Evolutionary conservation across 2,113 vertebrate species (phyloP).

Genomic region (Theristicus caerulescens): DNA sequence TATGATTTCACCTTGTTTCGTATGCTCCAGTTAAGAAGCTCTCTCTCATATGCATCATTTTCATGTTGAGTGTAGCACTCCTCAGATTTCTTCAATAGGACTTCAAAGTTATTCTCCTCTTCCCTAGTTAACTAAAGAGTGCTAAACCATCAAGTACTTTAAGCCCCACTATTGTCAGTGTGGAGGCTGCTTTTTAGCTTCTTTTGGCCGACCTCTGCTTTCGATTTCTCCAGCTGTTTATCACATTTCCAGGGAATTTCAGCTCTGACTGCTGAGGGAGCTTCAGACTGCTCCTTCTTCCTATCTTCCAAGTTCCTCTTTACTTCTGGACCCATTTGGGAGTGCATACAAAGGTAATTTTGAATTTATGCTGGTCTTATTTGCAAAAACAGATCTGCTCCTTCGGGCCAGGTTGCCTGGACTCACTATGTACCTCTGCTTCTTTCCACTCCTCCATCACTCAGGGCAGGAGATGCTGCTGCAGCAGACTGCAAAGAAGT

Average conservation of each 20-base stretch:
- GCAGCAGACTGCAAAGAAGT: background rate
- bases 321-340: background rate
- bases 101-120: background rate
- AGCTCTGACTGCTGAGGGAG: background rate
- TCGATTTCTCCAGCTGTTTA: background rate
- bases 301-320: background rate
- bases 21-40: background rate
- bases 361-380: background rate
- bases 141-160: background rate
- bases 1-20: background rate
- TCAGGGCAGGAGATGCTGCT: background rate
- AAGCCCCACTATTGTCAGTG: background rate
- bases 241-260: background rate
- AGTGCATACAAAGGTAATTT: background rate
- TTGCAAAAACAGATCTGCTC: background rate
- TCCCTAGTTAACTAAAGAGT: background rate
- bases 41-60: background rate
- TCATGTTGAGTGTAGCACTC: background rate
- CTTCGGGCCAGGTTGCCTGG: background rate
- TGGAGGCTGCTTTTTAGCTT: background rate
- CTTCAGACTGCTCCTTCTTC: background rate
- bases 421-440: background rate
- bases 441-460: background rate
- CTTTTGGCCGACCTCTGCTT: background rate
- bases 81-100: background rate